These are phyloP conservation scores for Petrophora chlorosata DNA, from an alignment of 2,888 invertebrate genomes.

Conservation along the genomic window DNA sequence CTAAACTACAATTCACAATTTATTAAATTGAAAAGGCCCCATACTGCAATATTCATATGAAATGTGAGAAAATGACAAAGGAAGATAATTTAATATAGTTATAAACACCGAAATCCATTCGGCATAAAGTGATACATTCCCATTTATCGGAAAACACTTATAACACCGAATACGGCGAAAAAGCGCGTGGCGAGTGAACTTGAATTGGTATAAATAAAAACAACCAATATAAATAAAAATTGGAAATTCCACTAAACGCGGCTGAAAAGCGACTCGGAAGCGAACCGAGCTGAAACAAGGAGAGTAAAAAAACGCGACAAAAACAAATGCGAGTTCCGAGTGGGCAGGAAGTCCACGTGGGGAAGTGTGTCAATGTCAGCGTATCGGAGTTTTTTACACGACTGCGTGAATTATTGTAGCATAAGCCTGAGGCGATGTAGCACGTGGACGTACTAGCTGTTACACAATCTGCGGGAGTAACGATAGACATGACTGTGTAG, in stretches of 20 bases:
- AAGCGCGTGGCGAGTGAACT: slow-evolving; percentile 45
- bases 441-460: background rate
- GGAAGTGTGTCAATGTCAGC: slow-evolving; percentile 79
- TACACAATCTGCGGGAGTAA: background rate
- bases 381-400: slow-evolving; percentile 55
- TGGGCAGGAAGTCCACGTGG: slow-evolving; percentile 60
- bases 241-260: slow-evolving; percentile 51
- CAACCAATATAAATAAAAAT: slow-evolving; percentile 49
- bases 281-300: slow-evolving; percentile 44
- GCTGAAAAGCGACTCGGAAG: slow-evolving; percentile 56
- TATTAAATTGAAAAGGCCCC: too few relatives aligned
- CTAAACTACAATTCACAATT: too few relatives aligned
- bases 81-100: too few relatives aligned
- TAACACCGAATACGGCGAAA: slow-evolving; percentile 41
- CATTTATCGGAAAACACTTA: slow-evolving; percentile 19
- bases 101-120: slow-evolving; percentile 2
- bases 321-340: slow-evolving; percentile 56
- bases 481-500: too few relatives aligned
- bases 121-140: slow-evolving; percentile 27
- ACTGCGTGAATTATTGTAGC: slow-evolving; percentile 45
- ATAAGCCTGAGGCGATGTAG: slow-evolving; percentile 12
- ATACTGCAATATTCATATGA: too few relatives aligned
- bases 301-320: slow-evolving; percentile 49
- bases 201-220: slow-evolving; percentile 49
- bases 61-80: too few relatives aligned